Evolutionary conservation across 2,888 invertebrate species (phyloP).

Genomic region (Ischnura elegans): DNA sequence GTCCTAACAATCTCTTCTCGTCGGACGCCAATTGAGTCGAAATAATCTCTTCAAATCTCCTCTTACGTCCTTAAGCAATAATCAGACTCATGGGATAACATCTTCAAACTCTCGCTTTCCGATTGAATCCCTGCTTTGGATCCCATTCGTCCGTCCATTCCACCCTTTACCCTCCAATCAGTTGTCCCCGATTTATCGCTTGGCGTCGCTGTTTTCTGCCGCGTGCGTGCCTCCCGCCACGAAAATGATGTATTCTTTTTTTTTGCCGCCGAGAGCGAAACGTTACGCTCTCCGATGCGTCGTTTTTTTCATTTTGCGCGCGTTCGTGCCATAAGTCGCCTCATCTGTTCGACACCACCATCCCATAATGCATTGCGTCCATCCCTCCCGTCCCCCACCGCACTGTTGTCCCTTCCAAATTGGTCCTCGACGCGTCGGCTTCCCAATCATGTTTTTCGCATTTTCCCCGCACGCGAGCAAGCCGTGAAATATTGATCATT

Average conservation of each 20-base stretch:
- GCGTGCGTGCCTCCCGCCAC: no score
- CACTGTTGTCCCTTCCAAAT: neutral
- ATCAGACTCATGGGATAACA: no score
- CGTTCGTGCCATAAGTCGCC: conserved; percentile 18
- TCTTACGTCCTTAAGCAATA: no score
- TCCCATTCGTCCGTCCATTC: no score
- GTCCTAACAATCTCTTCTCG: no score
- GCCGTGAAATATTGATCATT: conserved; percentile 31
- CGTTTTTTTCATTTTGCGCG: neutral
- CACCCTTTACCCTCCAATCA: neutral
- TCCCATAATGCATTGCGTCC: neutral
- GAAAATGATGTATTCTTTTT: no score
- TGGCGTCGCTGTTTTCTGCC: neutral
- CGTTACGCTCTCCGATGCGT: neutral
- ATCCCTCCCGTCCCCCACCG: neutral
- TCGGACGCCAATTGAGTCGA: no score
- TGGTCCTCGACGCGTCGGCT: neutral
- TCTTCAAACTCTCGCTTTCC: no score
- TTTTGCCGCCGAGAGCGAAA: neutral
- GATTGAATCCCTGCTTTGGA: no score
- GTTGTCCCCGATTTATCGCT: conserved; percentile 17
- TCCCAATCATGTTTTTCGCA: conserved; percentile 50
- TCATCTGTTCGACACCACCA: neutral
- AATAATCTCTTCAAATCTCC: no score
- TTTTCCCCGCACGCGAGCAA: conserved; percentile 31